Base-by-base conservation (phyloP, 2,888 invertebrate species). In the Venusia cambrica region DNA sequence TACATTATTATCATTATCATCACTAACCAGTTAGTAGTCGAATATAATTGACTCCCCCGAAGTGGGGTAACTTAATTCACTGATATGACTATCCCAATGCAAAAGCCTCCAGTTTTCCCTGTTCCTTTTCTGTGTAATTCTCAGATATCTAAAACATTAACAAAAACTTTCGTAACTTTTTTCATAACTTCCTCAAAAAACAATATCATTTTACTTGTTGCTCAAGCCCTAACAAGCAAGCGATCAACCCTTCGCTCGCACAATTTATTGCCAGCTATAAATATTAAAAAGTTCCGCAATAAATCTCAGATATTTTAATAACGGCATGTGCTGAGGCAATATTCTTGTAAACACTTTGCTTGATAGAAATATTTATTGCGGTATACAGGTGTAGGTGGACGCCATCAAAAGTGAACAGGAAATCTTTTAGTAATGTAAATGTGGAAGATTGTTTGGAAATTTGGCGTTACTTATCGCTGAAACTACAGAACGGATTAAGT, bases 231-330 rank as follows among this genome's bases (percentile, higher is more conserved):
- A 54, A 59, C 60, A 57, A 67, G 72, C 60, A 74, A 79, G 78
- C 73, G 73, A 79, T 76, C 74, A 80, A 81, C 84, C 84, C 80
- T 73, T 59, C 62, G 42, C 78, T 74, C 62, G 69, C 70, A 70
- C 54, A 74, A 85, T 87, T 87, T 87, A 87, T 85, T 73, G 74
- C 83, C 44, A n/a, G 66, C 72, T 67, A 85, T 87, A 85, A 87
- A 85, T 87, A 85, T 87, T 84, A 87, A 85, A 85, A 87, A 85
- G 67, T 87, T 85, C 57, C 44, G 41, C 62, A 72, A 79, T 85
- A 87, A 87, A 85, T 84, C 81, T 74, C 61, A 42, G 70, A 66
- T 64, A 69, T 81, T 80, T 80, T 84, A 84, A 81, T 84, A 84
- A 76, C 64, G 62, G 57, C 69, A 72, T 63, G 50, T 59, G 67